Percentiles rank a stretch among this genome's conserved stretches.
These are phyloP conservation scores for Callinectes sapidus DNA, from an alignment of 2,888 invertebrate genomes.

Conservation along the genomic window DNA sequence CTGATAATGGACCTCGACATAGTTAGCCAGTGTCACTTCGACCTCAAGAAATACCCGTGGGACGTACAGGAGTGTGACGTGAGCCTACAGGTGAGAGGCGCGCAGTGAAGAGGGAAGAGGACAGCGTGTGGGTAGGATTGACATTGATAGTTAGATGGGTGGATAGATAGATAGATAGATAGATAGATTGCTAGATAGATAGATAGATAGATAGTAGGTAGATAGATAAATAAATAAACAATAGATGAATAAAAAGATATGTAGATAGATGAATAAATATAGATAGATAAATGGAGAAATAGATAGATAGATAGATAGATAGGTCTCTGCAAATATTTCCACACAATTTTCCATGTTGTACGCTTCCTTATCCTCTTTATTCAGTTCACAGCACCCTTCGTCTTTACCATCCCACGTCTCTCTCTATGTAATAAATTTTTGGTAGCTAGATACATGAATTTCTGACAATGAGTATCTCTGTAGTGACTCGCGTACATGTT, in stretches of 20 bases:
- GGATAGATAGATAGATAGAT: neutral
- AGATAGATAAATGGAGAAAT: neutral
- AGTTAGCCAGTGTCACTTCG: constrained; percentile 40
- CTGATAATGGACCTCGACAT: neutral
- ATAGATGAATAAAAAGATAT: too few relatives aligned
- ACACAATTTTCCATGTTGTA: too few relatives aligned
- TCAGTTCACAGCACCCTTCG: too few relatives aligned
- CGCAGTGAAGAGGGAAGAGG: neutral
- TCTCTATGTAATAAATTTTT: too few relatives aligned
- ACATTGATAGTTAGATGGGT: neutral
- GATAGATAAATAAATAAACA: too few relatives aligned
- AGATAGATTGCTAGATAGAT: neutral
- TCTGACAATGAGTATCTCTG: neutral
- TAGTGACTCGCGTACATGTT: neutral
- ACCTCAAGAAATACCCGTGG: constrained; percentile 48
- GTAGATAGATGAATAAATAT: neutral
- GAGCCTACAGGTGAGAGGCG: constrained; percentile 18
- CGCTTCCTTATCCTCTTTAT: too few relatives aligned
- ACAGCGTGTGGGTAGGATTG: neutral
- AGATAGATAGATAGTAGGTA: neutral
- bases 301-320: neutral
- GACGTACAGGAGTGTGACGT: constrained; percentile 46
- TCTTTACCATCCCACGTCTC: too few relatives aligned
- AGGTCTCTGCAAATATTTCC: neutral
- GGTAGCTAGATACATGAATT: neutral